phyloP scores from a whole-genome alignment of 2,888 invertebrate genomes.

The Dendrolimus houi region DNA sequence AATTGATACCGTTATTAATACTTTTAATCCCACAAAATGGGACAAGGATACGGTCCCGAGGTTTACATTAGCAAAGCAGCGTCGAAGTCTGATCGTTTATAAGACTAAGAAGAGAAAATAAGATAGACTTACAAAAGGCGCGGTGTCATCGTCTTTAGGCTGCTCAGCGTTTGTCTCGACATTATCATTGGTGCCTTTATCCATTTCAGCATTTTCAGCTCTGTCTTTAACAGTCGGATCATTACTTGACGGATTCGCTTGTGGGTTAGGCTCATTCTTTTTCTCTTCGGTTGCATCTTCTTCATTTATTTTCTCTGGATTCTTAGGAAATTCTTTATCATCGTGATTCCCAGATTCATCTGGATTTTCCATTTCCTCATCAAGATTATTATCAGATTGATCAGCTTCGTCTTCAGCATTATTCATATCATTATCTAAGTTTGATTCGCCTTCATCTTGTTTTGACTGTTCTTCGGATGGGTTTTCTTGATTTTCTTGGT shows the following conservation, averaged over 20 bases:
- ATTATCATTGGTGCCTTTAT: conserved; percentile 62
- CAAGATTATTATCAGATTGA: neutral
- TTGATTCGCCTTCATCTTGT: conserved; percentile 20
- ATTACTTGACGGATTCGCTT: conserved; percentile 66
- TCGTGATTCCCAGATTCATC: conserved; percentile 35
- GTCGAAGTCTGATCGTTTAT: too few relatives aligned
- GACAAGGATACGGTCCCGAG: too few relatives aligned
- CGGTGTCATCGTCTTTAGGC: conserved; percentile 56
- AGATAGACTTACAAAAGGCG: conserved; percentile 49
- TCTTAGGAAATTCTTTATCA: conserved; percentile 53
- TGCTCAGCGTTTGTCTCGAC: conserved; percentile 67
- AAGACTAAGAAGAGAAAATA: too few relatives aligned
- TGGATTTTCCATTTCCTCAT: conserved; percentile 31
- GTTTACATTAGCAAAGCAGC: too few relatives aligned
- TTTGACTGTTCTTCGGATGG: conserved; percentile 18
- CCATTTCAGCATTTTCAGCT: conserved; percentile 67
- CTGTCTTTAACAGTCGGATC: conserved; percentile 65
- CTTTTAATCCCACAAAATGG: too few relatives aligned
- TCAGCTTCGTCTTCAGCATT: conserved; percentile 12
- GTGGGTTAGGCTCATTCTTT: conserved; percentile 63
- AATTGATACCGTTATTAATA: too few relatives aligned
- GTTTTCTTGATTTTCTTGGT: conserved; percentile 26
- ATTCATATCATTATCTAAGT: conserved; percentile 18
- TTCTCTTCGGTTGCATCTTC: conserved; percentile 60
- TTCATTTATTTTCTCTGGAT: conserved; percentile 54